Base-by-base conservation (phyloP, 2,888 invertebrate species). In the Thumatha senex region DNA sequence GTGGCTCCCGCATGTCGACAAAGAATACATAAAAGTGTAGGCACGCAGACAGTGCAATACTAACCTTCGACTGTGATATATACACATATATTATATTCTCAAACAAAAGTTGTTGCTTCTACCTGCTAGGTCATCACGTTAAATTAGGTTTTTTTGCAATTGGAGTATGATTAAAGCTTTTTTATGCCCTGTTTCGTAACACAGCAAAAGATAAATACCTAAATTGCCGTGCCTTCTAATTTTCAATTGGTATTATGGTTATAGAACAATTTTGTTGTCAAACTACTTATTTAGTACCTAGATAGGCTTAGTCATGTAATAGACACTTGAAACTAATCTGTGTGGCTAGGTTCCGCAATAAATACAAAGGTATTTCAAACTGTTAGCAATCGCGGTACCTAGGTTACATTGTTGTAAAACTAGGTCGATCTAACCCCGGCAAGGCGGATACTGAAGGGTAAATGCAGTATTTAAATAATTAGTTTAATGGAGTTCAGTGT, bases 1-100 rank as follows among this genome's bases (percentile, higher is more conserved):
- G 81, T 80, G 80, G 77, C 53, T 54, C 44, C 40, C 47, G 40
- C 66, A 60, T 64, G 62, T 48, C 56, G 13, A 48, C 74, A 77
- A 51, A 75, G 79, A 76, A 30, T 72, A 73, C 56, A 51, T 38
- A 30, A 36, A 18, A 38, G 9, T 13, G 14, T 13, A 30, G 13
- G 7, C 31, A 40, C 48, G 45, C 61, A 70, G 67, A 68, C 45
- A 50, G 9, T 13, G 9, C 36, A 36, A 35, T 8, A 13, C 8
- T 35, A 2, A 35, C 13, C 13, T 13, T 24, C 18, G 5, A 24
- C 18, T 24, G 3, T 24, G 5, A 24, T 24, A 24, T 24, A 24
- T 4, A 24, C 5, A 2, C 2, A 24, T 12, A 35, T 12, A 35
- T 12, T 4, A 5, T 12, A 8, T 7, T 12, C 12, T n/a, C 35